Conservation (phyloP, 2,888 invertebrate genomes). For the Catocala nupta region DNA sequence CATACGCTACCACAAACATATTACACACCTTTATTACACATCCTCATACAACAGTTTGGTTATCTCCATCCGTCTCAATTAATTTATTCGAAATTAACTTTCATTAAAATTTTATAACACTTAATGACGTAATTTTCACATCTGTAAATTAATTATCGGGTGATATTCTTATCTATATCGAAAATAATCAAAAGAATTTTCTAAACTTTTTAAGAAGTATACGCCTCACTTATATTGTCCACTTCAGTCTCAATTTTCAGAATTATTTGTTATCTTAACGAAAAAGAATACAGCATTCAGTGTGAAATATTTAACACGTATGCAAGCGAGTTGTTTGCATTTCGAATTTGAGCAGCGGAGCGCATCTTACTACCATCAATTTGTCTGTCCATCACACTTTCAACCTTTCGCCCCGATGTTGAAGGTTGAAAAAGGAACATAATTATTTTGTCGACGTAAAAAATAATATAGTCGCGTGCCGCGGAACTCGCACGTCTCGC, state of each 20-base stretch:
- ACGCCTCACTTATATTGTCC: constrained; percentile 23
- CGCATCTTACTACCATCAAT: constrained; percentile 54
- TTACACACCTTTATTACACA: constrained; percentile 34
- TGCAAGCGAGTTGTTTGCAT: constrained; percentile 62
- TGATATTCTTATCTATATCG: no score
- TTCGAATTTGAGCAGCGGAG: constrained; percentile 62
- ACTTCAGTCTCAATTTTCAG: constrained; percentile 36
- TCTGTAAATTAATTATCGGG: no score
- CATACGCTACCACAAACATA: constrained; percentile 33
- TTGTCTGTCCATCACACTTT: constrained; percentile 49
- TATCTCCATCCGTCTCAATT: constrained; percentile 26
- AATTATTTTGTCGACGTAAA: constrained; percentile 51
- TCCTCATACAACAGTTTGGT: constrained; percentile 30
- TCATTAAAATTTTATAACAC: no score
- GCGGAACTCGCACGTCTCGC: constrained; percentile 56
- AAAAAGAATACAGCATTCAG: constrained; percentile 51
- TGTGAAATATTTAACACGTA: constrained; percentile 64
- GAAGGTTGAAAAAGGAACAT: constrained; percentile 57
- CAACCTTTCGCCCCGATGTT: constrained; percentile 50
- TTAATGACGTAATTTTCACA: no score
- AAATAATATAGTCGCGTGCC: constrained; percentile 68
- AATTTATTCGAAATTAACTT: no score
- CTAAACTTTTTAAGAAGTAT: constrained; percentile 5
- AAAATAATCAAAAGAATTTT: no score
- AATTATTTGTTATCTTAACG: constrained; percentile 37